phyloP scores from a whole-genome alignment of 1,140 invertebrate species.

The Anthonomus grandis region DNA sequence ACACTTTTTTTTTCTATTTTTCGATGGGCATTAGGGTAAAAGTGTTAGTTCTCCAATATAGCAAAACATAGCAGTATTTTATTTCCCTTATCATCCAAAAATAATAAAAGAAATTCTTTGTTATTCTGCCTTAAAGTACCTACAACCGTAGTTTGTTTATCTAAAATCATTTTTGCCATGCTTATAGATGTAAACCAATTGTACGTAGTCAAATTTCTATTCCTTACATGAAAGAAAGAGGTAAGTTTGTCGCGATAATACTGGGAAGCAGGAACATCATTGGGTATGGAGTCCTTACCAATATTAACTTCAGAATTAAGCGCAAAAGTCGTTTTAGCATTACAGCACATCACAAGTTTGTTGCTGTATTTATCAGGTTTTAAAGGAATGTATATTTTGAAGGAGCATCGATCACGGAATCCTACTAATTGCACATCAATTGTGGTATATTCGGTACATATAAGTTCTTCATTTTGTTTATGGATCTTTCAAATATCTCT shows the following conservation, averaged over 20 bases:
- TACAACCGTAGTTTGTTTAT: conserved; percentile 45
- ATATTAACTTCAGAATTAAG: conserved; percentile 39
- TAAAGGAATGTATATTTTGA: conserved; percentile 16
- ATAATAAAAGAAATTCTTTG: conserved; percentile 42
- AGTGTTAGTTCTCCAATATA: not conserved
- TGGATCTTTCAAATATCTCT: no score
- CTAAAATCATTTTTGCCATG: not conserved
- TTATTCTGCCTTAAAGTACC: conserved; percentile 52
- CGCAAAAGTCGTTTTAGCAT: conserved; percentile 35
- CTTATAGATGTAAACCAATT: not conserved
- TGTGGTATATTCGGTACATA: conserved; percentile 32
- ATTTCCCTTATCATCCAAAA: not conserved
- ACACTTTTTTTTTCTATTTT: no score
- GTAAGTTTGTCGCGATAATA: conserved; percentile 33
- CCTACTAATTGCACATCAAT: conserved; percentile 20
- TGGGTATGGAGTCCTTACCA: conserved; percentile 37
- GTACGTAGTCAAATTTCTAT: conserved; percentile 12
- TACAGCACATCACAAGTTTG: conserved; percentile 34
- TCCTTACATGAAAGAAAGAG: no score
- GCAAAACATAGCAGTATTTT: conserved; percentile 5
- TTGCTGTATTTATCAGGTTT: conserved; percentile 48
- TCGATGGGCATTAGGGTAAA: no score
- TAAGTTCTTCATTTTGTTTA: conserved; percentile 19
- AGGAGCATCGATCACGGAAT: conserved; percentile 17
- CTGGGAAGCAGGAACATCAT: conserved; percentile 35